Evolutionary conservation across 2,888 invertebrate species (phyloP).

Genomic region (Athripsodes cinereus): DNA sequence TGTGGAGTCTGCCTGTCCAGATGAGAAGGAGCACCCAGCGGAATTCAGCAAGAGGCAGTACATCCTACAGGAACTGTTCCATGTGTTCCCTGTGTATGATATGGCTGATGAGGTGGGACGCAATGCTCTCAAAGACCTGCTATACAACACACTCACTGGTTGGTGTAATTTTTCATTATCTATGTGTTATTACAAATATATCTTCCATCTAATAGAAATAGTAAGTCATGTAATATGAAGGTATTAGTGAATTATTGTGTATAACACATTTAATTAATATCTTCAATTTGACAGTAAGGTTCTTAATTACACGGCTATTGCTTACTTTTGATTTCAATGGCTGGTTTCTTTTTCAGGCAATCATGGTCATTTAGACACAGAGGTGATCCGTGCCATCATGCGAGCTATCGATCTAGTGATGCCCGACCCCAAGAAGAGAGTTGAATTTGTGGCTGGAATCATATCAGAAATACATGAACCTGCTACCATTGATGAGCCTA

Average conservation of each 20-base stretch:
- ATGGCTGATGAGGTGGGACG: constrained; percentile 52
- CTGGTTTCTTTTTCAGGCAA: constrained; percentile 34
- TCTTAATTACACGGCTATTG: background rate
- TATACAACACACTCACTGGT: constrained; percentile 41
- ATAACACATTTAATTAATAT: too few species aligned
- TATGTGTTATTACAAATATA: too few species aligned
- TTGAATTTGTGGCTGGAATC: constrained; percentile 49
- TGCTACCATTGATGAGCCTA: constrained; percentile 33
- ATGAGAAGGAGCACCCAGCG: constrained; percentile 37
- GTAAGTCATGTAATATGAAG: too few species aligned
- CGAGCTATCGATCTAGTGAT: constrained; percentile 40
- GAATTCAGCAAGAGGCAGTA: constrained; percentile 49
- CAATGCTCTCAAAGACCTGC: constrained; percentile 37
- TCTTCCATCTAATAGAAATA: too few species aligned
- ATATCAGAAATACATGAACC: constrained; percentile 54
- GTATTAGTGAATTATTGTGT: too few species aligned
- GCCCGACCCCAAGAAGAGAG: constrained; percentile 40
- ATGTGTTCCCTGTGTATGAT: constrained; percentile 52
- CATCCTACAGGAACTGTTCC: constrained; percentile 52
- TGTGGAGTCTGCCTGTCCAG: constrained; percentile 44
- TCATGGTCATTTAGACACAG: constrained; percentile 38
- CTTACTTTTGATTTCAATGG: background rate
- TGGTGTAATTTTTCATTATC: too few species aligned
- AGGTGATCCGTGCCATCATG: constrained; percentile 43
- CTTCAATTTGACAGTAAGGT: background rate